These are phyloP conservation scores for Probosciger aterrimus DNA, from an alignment of 2,113 vertebrate species.

Conservation along the genomic window DNA sequence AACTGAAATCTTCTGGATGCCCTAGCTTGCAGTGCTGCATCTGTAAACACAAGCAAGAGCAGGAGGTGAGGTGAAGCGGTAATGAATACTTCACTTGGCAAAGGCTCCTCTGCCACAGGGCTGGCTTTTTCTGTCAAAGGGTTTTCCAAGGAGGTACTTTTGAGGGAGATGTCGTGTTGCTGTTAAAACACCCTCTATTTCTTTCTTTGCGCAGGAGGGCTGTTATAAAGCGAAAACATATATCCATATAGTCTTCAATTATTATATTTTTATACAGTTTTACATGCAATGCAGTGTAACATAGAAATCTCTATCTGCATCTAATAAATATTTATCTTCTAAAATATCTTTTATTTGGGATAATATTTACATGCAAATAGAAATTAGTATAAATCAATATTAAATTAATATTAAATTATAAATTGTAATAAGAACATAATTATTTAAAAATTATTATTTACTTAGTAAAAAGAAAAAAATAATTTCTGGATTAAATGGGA, in stretches of 20 bases:
- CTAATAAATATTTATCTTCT: neutral
- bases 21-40: accelerated
- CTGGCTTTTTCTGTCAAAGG: accelerated
- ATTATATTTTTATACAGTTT: neutral
- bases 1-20: neutral
- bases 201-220: neutral
- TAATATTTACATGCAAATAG: neutral
- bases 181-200: neutral
- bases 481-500: neutral
- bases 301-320: neutral
- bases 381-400: neutral
- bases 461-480: neutral
- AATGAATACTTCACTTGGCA: accelerated
- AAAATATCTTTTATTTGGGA: neutral
- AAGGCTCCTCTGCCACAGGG: neutral
- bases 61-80: neutral
- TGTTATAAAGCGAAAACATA: neutral
- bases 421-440: neutral
- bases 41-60: neutral
- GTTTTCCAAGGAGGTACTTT: neutral
- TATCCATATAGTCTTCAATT: neutral
- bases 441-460: neutral
- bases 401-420: neutral
- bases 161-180: neutral
- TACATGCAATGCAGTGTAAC: neutral